Percentiles rank a stretch among this genome's conserved stretches.
Evolutionary conservation across 35 echinoderm and acorn worm species (phyloP).

Genomic region (Apostichopus californicus): DNA sequence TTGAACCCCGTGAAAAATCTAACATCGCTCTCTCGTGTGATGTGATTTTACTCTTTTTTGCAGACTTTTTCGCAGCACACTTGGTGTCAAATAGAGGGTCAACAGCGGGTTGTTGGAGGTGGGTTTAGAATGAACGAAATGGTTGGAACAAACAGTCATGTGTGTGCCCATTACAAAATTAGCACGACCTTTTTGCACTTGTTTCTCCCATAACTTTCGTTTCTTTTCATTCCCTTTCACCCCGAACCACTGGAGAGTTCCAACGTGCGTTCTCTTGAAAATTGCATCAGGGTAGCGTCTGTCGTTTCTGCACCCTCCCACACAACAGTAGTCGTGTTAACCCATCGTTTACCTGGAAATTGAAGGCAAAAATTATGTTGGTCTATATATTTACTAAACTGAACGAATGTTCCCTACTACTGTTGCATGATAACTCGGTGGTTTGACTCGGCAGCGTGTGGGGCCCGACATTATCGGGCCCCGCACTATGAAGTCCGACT

Average conservation of each 20-base stretch:
- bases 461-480: too few relatives aligned
- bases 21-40: not conserved
- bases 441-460: too few relatives aligned
- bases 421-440: too few relatives aligned
- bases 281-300: not conserved
- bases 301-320: slow-evolving; percentile 18
- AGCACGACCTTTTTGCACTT: not conserved
- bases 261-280: not conserved
- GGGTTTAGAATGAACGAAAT: not conserved
- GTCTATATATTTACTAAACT: too few relatives aligned
- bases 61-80: not conserved
- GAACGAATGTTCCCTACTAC: too few relatives aligned
- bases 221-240: slow-evolving; percentile 16
- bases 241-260: not conserved
- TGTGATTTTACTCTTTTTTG: not conserved
- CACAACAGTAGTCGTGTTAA: slow-evolving; percentile 23
- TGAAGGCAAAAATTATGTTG: too few relatives aligned
- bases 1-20: slow-evolving; percentile 18
- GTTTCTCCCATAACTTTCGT: slow-evolving; percentile 23
- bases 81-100: not conserved
- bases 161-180: not conserved
- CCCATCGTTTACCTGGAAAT: not conserved
- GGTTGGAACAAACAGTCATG: slow-evolving; percentile 29
- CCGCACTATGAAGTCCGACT: not conserved
- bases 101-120: not conserved